Evolutionary conservation across 2,888 invertebrate genomes (phyloP).

Genomic region (Miltochrista miniata): DNA sequence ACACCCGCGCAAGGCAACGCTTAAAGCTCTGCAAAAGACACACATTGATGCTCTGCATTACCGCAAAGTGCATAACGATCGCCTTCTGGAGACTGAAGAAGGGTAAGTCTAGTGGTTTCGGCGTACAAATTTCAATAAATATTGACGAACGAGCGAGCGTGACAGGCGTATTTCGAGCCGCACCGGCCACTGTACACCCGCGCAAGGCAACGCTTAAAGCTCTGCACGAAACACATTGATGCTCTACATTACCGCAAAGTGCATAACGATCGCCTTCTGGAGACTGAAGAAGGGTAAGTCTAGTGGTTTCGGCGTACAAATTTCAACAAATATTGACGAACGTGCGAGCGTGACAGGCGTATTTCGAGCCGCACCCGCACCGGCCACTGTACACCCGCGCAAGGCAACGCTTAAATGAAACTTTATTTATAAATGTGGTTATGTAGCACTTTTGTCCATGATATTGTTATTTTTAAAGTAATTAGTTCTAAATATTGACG

Average conservation of each 20-base stretch:
- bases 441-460: no score
- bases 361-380: conserved; percentile 96
- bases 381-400: conserved; percentile 92
- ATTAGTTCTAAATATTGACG: no score
- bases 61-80: conserved; percentile 92
- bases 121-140: no score
- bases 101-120: no score
- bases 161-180: conserved; percentile 98
- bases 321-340: no score
- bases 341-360: conserved; percentile 98
- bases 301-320: no score
- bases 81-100: conserved; percentile 94
- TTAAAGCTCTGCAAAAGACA: conserved; percentile 96
- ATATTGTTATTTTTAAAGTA: no score
- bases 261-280: conserved; percentile 93
- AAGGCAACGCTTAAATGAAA: conserved; percentile 92
- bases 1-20: conserved; percentile 92
- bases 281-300: conserved; percentile 92
- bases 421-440: no score
- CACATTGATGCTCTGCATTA: conserved; percentile 99
- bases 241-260: conserved; percentile 97
- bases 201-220: conserved; percentile 92
- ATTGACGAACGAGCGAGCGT: no score
- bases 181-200: conserved; percentile 93
- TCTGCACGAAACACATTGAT: conserved; percentile 97